A percentile compares a stretch with the other conserved stretches of the same genome.
These are phyloP conservation scores for Paragorgia papillata DNA, from an alignment of 92 coral and sea anemone species.

Conservation along the genomic window DNA sequence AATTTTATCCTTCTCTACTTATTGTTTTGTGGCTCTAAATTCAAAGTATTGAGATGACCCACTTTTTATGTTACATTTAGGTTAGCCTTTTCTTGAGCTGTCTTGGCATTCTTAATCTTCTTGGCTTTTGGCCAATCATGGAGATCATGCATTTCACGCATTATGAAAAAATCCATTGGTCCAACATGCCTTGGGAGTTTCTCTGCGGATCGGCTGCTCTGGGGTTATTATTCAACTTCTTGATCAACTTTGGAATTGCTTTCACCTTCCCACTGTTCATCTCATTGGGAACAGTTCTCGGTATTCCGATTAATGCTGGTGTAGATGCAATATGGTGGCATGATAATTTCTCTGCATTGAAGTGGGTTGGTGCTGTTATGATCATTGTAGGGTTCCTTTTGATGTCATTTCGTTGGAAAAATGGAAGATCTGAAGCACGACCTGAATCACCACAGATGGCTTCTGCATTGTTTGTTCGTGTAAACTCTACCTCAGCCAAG, in stretches of 20 bases:
- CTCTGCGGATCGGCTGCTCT: conserved; percentile 73
- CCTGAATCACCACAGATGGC: neutral
- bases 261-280: conserved; percentile 85
- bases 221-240: conserved; percentile 66
- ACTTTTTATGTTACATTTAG: conserved; percentile 66
- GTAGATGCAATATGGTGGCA: conserved; percentile 74
- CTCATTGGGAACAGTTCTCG: conserved; percentile 86
- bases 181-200: conserved; percentile 69
- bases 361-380: conserved; percentile 69
- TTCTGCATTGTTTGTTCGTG: conserved; percentile 26
- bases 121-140: conserved; percentile 77
- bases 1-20: too few relatives aligned
- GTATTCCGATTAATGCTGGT: conserved; percentile 83
- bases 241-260: conserved; percentile 87
- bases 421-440: conserved; percentile 3
- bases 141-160: conserved; percentile 69
- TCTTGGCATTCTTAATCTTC: conserved; percentile 63
- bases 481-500: too few relatives aligned
- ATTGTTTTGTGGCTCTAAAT: too few relatives aligned
- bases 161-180: conserved; percentile 70
- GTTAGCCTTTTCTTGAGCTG: conserved; percentile 78
- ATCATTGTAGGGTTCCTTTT: conserved; percentile 73
- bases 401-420: conserved; percentile 55
- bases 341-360: conserved; percentile 60
- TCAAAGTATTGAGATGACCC: too few relatives aligned